phyloP scores from a whole-genome alignment of 2,113 vertebrate genomes.

The Pseudonaja textilis region DNA sequence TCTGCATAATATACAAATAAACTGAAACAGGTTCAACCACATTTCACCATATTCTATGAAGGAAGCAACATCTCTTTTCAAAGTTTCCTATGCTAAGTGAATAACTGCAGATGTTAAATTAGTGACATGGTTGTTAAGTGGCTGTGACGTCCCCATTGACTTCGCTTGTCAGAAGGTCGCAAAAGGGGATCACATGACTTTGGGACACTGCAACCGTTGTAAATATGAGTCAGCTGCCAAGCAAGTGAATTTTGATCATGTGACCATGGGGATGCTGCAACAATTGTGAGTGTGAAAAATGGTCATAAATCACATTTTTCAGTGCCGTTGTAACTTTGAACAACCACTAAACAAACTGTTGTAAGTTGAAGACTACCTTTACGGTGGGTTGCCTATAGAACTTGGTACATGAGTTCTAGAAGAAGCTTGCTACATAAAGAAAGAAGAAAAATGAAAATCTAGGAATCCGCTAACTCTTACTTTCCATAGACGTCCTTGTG shows the following conservation, averaged over 20 bases:
- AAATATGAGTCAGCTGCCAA: not conserved
- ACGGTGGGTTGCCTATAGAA: not conserved
- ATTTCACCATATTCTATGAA: not conserved
- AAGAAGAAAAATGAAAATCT: not conserved
- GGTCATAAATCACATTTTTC: not conserved
- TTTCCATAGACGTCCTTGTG: constrained; percentile 82
- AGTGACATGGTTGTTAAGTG: not conserved
- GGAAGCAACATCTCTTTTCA: not conserved
- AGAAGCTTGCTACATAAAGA: not conserved
- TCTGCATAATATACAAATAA: not conserved
- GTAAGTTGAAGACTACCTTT: not conserved
- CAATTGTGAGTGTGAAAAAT: not conserved
- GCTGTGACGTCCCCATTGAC: not conserved
- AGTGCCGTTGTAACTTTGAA: not conserved
- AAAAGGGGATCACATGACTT: not conserved
- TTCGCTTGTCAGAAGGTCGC: not conserved
- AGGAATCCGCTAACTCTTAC: constrained; percentile 61
- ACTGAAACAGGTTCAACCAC: not conserved
- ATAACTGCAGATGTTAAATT: not conserved
- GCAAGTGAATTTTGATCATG: not conserved
- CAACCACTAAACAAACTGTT: not conserved
- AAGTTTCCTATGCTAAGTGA: not conserved
- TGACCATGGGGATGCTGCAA: not conserved
- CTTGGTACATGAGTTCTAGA: not conserved
- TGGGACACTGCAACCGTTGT: not conserved